Percentiles rank a stretch among this genome's conserved stretches.
Conservation (phyloP, 2,888 invertebrate species). For the Caenorhabditis panamensis region DNA sequence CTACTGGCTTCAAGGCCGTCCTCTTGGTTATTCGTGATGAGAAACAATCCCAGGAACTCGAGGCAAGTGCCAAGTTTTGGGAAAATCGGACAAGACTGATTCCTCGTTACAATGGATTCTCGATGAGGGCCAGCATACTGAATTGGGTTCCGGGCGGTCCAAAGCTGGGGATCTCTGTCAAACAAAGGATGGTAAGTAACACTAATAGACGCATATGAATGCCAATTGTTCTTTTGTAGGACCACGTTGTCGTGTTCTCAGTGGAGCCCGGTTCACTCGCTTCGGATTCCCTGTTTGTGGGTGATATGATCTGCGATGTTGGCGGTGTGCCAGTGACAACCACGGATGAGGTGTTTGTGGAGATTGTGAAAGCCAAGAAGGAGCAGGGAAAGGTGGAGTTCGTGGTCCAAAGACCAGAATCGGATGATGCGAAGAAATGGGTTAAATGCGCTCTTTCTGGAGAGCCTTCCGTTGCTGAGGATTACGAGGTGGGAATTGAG, state of each 20-base stretch:
- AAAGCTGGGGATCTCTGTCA: constrained; percentile 68
- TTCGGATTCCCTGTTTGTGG: constrained; percentile 60
- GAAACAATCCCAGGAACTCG: constrained; percentile 69
- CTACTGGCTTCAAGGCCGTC: constrained; percentile 67
- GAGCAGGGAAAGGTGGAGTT: constrained; percentile 61
- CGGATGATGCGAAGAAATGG: constrained; percentile 68
- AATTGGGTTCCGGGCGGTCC: constrained; percentile 69
- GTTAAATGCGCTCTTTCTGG: constrained; percentile 56
- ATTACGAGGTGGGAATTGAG: no score
- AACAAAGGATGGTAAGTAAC: no score
- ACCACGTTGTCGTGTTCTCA: constrained; percentile 74
- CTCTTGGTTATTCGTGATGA: constrained; percentile 65
- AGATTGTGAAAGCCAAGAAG: constrained; percentile 61
- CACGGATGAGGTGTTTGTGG: constrained; percentile 62
- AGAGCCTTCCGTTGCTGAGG: no score
- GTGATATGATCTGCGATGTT: constrained; percentile 64
- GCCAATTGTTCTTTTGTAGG: constrained; percentile 73
- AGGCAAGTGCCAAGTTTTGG: constrained; percentile 72
- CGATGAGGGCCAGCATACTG: constrained; percentile 55
- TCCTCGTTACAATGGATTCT: constrained; percentile 74
- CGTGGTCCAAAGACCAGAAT: constrained; percentile 68
- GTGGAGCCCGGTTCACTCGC: constrained; percentile 72
- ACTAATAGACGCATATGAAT: no score
- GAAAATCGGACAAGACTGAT: constrained; percentile 73
- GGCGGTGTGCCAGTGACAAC: constrained; percentile 64